Base-by-base conservation (phyloP, 2,113 vertebrate genomes). In the Morone chrysops region DNA sequence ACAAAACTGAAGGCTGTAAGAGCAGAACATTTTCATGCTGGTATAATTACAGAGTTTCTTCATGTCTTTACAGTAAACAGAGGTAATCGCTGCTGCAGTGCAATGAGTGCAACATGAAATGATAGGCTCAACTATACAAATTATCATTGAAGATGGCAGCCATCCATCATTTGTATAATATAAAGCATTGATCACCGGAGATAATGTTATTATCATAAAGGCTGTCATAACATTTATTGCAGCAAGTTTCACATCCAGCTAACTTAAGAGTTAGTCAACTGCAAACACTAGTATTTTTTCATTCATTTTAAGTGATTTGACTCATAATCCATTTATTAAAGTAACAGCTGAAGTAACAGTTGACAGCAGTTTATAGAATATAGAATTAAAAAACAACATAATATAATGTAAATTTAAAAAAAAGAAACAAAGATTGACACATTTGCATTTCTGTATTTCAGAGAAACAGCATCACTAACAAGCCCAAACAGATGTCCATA, bases 21-120 rank as follows among this genome's bases (percentile, higher is more conserved):
- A 69, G 56, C 45, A 45, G 74, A 80, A 88, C 16, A 59, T 74
- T 76, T 78, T 83, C 73, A 71, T 59, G 67, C 61, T 73, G 75
- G 11, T 81, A 45, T 85, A 78, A 88, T 80, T 68, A 67, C 48
- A 65, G 70, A 74, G 45, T 70, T 87, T 83, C 71, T 83, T 75
- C 12, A 61, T 59, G 7, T 65, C 54, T 78, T 69, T 87, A 73
- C 67, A 22, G 75, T 84, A 83, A 84, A 87, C 71, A 70, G 53
- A 75, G 56, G 54, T 81, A 77, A 61, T 86, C 62, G 70, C 60
- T 36, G 6, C 70, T 63, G 60, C 51, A n/a, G 20, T 38, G 45
- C 6, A 5, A 10, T 20, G 17, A 50, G 22, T 40, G 20, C 22
- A 63, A 63, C 61, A 43, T 57, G 31, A 75, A 78, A 73, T 59